Evolutionary conservation across 2,113 vertebrate species (phyloP), one percentile per base, ranked within the genome.

Genomic region (Pholis gunnellus): DNA sequence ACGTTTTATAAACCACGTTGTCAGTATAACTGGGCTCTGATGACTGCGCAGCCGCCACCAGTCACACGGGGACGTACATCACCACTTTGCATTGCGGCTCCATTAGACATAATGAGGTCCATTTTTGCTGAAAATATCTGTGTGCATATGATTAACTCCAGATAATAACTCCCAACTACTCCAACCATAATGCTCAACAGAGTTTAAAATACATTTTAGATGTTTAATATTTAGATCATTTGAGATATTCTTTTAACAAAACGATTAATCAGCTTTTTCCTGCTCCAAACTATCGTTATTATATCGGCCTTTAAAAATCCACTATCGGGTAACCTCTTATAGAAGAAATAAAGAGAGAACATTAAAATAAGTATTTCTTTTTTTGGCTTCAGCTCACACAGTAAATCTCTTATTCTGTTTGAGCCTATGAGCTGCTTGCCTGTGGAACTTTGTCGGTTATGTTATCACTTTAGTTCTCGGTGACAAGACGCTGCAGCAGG

Each of bases 391-490:
- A 52, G 36, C 60, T 27, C 52, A 38, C 52, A 31, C 72, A 38
- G 48, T 54, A 14, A 42, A 69, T 82, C 72, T 80, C 60, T 75
- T 60, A 63, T 82, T 84, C 48, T 78, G 57, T 46, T 74, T 15
- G 31, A 84, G 67, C 79, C 84, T 63, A 72, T 52, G 59, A 83
- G 72, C 66, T 10, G 61, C 56, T 76, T 50, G 52, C 9, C 15
- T 63, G 67, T 75, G 50, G 48, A 70, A 64, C 34, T 1, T 56
- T 40, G 50, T 38, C 52, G 64, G 54, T 56, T 38, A n/a, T 72
- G 69, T 87, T 87, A 64, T 83, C 86, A 79, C 57, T 83, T 87
- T 68, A 67, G 42, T 77, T 79, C 40, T 76, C 27, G 42, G 82
- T 80, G 89, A 85, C 72, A 72, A 76, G 69, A 79, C 77, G 86